Evolutionary conservation across 1,140 invertebrate species (phyloP).

Genomic region (Solenopsis invicta): DNA sequence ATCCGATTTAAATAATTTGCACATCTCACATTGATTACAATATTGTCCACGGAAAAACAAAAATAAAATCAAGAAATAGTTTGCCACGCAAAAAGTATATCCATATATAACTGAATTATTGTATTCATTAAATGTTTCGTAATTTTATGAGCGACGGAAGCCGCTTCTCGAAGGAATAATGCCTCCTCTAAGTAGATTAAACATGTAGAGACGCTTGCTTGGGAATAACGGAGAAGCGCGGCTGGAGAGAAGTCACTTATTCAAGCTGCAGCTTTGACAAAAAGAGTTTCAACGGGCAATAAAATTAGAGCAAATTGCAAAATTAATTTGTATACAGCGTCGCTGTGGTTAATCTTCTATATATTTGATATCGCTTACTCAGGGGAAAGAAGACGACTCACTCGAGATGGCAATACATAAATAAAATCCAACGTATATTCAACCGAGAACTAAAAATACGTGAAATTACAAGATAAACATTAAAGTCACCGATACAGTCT

Average conservation of each 20-base stretch:
- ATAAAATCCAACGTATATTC: not conserved
- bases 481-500: conserved; percentile 3
- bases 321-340: conserved; percentile 37
- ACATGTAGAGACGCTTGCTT: conserved; percentile 28
- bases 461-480: not conserved
- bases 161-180: conserved; percentile 34
- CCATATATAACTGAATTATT: not conserved
- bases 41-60: not conserved
- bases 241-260: conserved; percentile 17
- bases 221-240: conserved; percentile 29
- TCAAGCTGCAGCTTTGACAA: conserved; percentile 24
- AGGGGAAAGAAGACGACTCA: not conserved
- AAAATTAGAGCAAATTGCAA: conserved; percentile 37
- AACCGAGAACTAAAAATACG: too few relatives aligned
- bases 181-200: conserved; percentile 47
- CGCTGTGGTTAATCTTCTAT: not conserved
- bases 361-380: conserved; percentile 1
- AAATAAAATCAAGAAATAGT: not conserved
- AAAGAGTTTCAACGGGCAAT: conserved; percentile 19
- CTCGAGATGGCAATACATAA: not conserved
- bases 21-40: too few relatives aligned
- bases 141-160: conserved; percentile 22
- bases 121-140: conserved; percentile 22
- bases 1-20: too few relatives aligned
- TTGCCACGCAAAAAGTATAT: not conserved